Percentiles rank a stretch among this genome's conserved stretches.
Conservation (phyloP, 1,140 invertebrate species). For the Centruroides vittatus region DNA sequence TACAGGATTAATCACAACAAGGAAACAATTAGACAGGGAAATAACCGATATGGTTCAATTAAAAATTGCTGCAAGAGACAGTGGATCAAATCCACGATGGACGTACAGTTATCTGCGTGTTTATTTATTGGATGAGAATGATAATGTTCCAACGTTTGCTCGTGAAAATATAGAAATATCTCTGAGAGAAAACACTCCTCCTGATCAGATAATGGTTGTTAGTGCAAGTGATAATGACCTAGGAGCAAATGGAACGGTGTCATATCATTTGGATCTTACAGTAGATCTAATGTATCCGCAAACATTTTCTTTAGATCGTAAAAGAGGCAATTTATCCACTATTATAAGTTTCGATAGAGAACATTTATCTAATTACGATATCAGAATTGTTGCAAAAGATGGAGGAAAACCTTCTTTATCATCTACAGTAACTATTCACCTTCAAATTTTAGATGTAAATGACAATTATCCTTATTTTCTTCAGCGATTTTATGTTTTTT, state of each 20-base stretch:
- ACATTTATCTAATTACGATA: conserved; percentile 53
- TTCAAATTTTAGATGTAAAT: conserved; percentile 72
- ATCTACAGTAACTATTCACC: conserved; percentile 68
- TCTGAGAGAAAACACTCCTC: not conserved
- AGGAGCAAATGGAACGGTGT: conserved; percentile 76
- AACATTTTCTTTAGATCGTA: conserved; percentile 60
- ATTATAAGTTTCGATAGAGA: conserved; percentile 65
- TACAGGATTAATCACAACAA: conserved; percentile 60
- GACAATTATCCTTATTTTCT: conserved; percentile 79
- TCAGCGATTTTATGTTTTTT: conserved; percentile 59
- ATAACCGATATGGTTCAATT: conserved; percentile 56
- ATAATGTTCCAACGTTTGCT: conserved; percentile 52
- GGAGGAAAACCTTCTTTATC: conserved; percentile 72
- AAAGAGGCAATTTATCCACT: conserved; percentile 68
- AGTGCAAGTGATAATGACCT: conserved; percentile 68
- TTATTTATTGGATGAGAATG: conserved; percentile 84
- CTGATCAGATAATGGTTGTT: not conserved
- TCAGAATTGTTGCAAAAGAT: conserved; percentile 75
- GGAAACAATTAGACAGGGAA: conserved; percentile 70
- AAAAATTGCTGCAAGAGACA: conserved; percentile 47
- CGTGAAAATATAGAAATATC: not conserved
- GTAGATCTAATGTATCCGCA: conserved; percentile 57
- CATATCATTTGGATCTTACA: conserved; percentile 28
- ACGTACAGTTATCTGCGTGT: conserved; percentile 72
- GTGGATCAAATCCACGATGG: conserved; percentile 67